Percentiles rank a stretch among this genome's conserved stretches.
phyloP scores from a whole-genome alignment of 2,113 vertebrate genomes.

The Tyrannus savana region DNA sequence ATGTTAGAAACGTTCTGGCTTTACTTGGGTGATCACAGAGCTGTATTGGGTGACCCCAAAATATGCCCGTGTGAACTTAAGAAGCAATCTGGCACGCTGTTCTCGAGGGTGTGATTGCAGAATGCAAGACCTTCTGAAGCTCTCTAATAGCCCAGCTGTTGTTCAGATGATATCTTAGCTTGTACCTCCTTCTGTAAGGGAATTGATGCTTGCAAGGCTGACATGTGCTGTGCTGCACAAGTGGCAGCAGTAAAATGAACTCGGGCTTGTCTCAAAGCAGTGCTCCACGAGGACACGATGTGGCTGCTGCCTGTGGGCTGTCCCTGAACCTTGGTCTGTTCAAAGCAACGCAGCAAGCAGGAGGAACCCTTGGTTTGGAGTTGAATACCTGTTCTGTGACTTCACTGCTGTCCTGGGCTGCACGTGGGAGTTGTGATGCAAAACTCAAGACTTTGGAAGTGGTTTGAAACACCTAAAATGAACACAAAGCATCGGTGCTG shows the following conservation, averaged over 20 bases:
- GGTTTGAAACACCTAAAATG: neutral
- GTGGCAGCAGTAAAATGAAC: neutral
- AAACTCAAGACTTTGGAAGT: neutral
- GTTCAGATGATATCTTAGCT: neutral
- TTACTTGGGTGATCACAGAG: neutral
- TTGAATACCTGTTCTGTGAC: neutral
- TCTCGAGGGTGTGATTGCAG: neutral
- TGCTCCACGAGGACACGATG: fast-evolving
- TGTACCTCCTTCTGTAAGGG: neutral
- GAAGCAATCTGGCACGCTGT: neutral
- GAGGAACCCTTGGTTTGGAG: neutral
- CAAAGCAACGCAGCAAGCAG: neutral
- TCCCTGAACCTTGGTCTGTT: neutral
- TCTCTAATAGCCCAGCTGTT: neutral
- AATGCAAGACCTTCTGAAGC: neutral
- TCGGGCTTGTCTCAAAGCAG: neutral
- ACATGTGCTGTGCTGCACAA: neutral
- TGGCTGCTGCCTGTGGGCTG: neutral
- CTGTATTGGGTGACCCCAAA: neutral
- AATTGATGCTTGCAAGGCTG: neutral
- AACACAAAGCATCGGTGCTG: neutral
- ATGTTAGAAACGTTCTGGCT: neutral
- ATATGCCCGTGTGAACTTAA: neutral
- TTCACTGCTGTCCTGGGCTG: neutral
- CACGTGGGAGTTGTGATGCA: neutral